Conservation (phyloP, 2,113 vertebrate species). For the Cephalophus harveyi region DNA sequence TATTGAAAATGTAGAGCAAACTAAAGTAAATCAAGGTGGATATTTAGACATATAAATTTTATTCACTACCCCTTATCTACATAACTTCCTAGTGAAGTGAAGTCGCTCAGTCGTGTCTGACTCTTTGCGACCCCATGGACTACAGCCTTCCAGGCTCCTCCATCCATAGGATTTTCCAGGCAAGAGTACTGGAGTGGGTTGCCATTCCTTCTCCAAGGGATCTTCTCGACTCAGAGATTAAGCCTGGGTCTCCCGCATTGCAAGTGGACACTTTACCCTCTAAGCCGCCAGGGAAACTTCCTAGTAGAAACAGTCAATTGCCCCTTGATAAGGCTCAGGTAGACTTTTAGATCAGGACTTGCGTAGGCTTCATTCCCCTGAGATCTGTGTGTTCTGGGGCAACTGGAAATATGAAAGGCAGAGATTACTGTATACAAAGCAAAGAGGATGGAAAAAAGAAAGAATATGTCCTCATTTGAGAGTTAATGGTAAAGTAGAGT, state of each 20-base stretch:
- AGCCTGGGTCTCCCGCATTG: no score
- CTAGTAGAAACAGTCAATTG: background rate
- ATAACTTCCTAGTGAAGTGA: background rate
- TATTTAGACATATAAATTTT: background rate
- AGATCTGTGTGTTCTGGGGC: background rate
- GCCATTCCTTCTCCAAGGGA: no score
- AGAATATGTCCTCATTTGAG: background rate
- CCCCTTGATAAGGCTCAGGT: background rate
- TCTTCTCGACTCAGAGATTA: no score
- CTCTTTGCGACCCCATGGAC: no score
- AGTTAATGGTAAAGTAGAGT: background rate
- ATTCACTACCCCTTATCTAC: background rate
- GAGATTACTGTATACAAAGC: background rate
- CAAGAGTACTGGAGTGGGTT: no score
- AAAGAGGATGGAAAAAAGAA: background rate
- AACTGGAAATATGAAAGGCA: background rate
- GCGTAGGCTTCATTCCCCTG: background rate
- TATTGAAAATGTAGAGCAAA: background rate
- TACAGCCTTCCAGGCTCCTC: no score
- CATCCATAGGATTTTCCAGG: no score
- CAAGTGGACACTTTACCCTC: no score
- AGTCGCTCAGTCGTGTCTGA: no score
- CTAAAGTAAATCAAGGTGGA: background rate
- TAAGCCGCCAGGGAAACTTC: background rate
- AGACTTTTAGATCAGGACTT: background rate